Conservation (phyloP, 2,888 invertebrate genomes). For the Isoperla grammatica region DNA sequence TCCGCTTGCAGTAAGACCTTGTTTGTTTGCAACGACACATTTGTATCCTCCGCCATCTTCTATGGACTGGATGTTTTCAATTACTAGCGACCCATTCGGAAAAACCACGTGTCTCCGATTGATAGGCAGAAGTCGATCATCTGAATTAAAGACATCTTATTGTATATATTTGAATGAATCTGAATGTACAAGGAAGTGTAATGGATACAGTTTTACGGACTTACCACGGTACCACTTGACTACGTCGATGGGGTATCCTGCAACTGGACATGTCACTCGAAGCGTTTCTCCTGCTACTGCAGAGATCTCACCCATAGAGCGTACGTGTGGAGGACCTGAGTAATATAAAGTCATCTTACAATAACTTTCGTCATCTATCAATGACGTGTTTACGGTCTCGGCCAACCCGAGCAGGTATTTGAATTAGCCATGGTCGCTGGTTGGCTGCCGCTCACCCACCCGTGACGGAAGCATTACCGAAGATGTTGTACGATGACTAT, state of each 20-base stretch:
- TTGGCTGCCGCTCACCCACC: no score
- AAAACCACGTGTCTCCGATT: constrained; percentile 43
- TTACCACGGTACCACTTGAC: constrained; percentile 36
- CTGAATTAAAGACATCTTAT: constrained; percentile 32
- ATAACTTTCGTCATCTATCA: no score
- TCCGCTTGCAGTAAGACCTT: constrained; percentile 35
- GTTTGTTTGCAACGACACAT: constrained; percentile 42
- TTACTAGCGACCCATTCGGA: constrained; percentile 42
- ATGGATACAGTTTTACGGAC: neutral
- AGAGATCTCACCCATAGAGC: constrained; percentile 35
- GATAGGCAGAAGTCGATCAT: constrained; percentile 41
- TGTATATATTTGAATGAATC: neutral
- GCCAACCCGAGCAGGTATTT: no score
- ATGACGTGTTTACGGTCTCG: no score
- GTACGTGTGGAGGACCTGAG: constrained; percentile 32
- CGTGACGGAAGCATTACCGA: no score
- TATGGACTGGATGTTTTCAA: constrained; percentile 42
- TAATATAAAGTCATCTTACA: neutral
- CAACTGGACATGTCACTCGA: constrained; percentile 35
- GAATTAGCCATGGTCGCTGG: no score
- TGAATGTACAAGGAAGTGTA: neutral
- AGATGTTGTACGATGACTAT: no score
- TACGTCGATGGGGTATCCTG: constrained; percentile 36
- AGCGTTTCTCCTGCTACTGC: constrained; percentile 36
- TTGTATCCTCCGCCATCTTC: constrained; percentile 44